A percentile compares a stretch with the other conserved stretches of the same genome.
Conservation (phyloP, 1,140 invertebrate species). For the Rhynchophorus ferrugineus region DNA sequence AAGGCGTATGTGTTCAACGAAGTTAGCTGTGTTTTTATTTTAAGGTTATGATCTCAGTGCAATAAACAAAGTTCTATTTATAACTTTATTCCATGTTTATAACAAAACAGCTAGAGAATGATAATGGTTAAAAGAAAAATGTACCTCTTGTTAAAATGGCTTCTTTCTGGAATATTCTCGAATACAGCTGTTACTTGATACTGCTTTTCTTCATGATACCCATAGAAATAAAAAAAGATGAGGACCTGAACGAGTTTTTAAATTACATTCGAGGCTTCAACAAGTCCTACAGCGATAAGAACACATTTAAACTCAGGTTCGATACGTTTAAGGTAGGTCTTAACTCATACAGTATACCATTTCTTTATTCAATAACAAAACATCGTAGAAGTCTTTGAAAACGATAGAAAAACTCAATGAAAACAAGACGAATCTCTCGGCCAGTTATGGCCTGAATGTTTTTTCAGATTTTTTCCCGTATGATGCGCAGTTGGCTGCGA, state of each 20-base stretch:
- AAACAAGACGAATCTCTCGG: conserved; percentile 46
- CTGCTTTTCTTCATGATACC: conserved; percentile 48
- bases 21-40: too few relatives aligned
- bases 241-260: conserved; percentile 46
- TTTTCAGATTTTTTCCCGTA: conserved; percentile 66
- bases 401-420: conserved; percentile 54
- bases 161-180: background rate
- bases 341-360: conserved; percentile 1
- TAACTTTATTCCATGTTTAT: too few relatives aligned
- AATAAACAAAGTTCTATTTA: too few relatives aligned
- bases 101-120: too few relatives aligned
- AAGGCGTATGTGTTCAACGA: too few relatives aligned
- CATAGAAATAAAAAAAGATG: conserved; percentile 38
- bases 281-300: conserved; percentile 55
- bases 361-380: conserved; percentile 14
- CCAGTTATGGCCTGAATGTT: conserved; percentile 63
- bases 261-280: conserved; percentile 57
- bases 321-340: conserved; percentile 56
- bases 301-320: conserved; percentile 52
- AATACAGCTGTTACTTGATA: conserved; percentile 30
- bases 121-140: too few relatives aligned
- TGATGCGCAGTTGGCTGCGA: conserved; percentile 52
- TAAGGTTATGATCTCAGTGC: too few relatives aligned
- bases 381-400: conserved; percentile 25
- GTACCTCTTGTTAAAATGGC: background rate